These are phyloP conservation scores for Bombus pyrosoma DNA, from an alignment of 1,140 invertebrate genomes.

Conservation along the genomic window DNA sequence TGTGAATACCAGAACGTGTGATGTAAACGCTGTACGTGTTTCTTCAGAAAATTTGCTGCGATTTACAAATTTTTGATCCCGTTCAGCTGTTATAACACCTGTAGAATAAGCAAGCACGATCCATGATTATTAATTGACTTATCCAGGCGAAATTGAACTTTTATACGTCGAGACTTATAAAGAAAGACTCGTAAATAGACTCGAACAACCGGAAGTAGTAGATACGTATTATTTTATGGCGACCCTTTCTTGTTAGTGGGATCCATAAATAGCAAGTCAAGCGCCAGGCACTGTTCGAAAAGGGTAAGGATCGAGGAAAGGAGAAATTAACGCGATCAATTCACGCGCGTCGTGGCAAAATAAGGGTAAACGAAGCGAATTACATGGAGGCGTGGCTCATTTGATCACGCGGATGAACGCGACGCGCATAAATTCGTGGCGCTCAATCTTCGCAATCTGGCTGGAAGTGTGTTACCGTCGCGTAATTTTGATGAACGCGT, in stretches of 20 bases:
- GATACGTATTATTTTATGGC: no score
- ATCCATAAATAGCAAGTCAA: background rate
- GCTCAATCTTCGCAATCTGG: background rate
- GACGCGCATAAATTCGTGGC: conserved; percentile 23
- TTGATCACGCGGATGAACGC: conserved; percentile 16
- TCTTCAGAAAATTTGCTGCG: background rate
- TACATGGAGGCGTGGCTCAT: conserved; percentile 3
- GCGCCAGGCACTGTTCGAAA: background rate
- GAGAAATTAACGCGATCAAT: conserved; percentile 4
- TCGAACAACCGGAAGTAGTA: no score
- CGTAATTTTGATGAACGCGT: conserved; percentile 42
- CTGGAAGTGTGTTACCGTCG: background rate
- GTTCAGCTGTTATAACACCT: background rate
- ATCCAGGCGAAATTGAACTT: no score
- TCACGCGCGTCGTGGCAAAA: background rate
- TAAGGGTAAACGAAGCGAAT: conserved; percentile 31
- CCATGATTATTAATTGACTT: background rate
- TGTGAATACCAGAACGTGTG: background rate
- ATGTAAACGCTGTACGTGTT: background rate
- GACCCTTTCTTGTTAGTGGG: no score
- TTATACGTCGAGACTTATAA: background rate
- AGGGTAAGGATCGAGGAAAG: background rate
- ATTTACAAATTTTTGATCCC: background rate
- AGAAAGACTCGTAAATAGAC: no score
- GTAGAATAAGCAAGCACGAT: background rate